Conservation (phyloP, 1,140 invertebrate species). For the Oppia nitens region DNA sequence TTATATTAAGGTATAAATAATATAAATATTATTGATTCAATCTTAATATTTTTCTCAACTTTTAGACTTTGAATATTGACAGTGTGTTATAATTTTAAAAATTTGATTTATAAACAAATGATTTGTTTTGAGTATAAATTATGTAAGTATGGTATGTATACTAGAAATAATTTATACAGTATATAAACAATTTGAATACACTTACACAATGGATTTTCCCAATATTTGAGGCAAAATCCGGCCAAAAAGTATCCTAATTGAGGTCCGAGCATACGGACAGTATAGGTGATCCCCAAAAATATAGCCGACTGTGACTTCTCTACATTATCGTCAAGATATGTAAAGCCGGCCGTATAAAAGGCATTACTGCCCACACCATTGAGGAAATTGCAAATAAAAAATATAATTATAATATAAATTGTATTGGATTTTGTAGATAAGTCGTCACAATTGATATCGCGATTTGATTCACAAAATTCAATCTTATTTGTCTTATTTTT, state of each 20-base stretch:
- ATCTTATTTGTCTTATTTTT: neutral
- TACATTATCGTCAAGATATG: slow-evolving; percentile 27
- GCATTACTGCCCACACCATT: slow-evolving; percentile 18
- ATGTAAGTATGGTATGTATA: no score
- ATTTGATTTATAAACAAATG: no score
- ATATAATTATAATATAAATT: slow-evolving; percentile 8
- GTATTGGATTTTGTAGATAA: neutral
- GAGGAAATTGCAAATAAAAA: slow-evolving; percentile 17
- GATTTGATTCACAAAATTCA: neutral
- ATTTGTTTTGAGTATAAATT: no score
- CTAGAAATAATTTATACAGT: no score
- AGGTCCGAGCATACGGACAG: slow-evolving; percentile 20
- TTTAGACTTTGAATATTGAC: no score
- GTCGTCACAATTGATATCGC: neutral
- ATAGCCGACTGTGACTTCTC: slow-evolving; percentile 22
- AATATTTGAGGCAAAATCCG: slow-evolving; percentile 16
- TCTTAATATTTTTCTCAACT: no score
- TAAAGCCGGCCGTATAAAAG: slow-evolving; percentile 22
- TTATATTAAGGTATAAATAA: slow-evolving; percentile 31
- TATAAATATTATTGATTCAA: slow-evolving; percentile 25
- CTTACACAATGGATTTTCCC: slow-evolving; percentile 21
- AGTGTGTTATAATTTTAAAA: no score
- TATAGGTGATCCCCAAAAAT: slow-evolving; percentile 16
- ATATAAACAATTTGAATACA: no score
- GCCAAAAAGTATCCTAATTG: slow-evolving; percentile 18